Base-by-base conservation (phyloP, 2,113 vertebrate species). In the Petroica traversi region DNA sequence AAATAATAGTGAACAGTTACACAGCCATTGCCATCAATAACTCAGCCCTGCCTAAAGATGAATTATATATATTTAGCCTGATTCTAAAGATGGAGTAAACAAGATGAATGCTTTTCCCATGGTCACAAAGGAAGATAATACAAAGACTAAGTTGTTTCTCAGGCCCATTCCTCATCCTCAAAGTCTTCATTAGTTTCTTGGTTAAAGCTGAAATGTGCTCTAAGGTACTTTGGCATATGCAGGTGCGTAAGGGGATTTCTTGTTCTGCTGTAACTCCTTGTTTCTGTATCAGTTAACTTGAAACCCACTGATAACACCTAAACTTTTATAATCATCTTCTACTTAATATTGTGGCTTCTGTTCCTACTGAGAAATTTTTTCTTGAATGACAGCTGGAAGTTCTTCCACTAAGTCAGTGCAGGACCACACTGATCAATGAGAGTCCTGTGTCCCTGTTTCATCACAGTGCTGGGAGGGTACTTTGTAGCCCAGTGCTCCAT, bases 21-120 rank as follows among this genome's bases (percentile, higher is more conserved):
- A 76, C 58, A 91, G 69, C 45, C 49, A 61, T 73, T 85, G 66
- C 41, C 61, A 96, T 95, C 91, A 81, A 91, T 91, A 92, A 89
- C 80, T 93, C 64, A 89, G 48, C 73, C 64, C 64, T 85, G 45
- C 80, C 82, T 92, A 55, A 78, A 91, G 36, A 77, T 74, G 73
- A 91, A 71, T 89, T 93, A 88, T 91, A 68, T 73, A 10, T 81
- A 67, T 75, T 93, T 91, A 61, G 48, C 25, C 26, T 11, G 33
- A 75, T 95, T 88, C 92, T 91, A 91, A 92, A 96, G 84, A 78
- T 40, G 57, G 54, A 78, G 69, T 85, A 95, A 95, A 93, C 73
- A 87, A 95, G 93, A 95, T 75, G 36, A 92, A 91, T 91, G 69
- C 19, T 36, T 92, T 95, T 84, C 66, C 83, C 19, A 11, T 92